phyloP scores from a whole-genome alignment of 2,113 vertebrate genomes.

The Campylomormyrus tamandua region DNA sequence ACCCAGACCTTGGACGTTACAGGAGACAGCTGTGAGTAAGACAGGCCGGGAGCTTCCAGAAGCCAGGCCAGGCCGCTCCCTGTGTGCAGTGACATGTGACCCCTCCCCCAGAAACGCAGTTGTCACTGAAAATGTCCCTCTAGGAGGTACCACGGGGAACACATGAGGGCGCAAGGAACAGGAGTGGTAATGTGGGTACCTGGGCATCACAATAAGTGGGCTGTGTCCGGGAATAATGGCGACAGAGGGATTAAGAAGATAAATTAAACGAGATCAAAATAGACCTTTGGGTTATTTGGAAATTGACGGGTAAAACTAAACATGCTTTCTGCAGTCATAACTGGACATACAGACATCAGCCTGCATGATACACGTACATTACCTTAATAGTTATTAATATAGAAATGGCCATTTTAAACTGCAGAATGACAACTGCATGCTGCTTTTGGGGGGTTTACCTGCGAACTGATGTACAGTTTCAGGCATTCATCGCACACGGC shows the following conservation, averaged over 20 bases:
- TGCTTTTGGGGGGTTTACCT: constrained; percentile 64
- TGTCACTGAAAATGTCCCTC: neutral
- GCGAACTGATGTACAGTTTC: constrained; percentile 81
- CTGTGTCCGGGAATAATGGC: neutral
- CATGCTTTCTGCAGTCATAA: neutral
- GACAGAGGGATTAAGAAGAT: neutral
- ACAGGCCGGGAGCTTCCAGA: rapidly evolving
- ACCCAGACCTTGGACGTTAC: neutral
- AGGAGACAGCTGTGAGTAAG: neutral
- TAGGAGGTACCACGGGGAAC: neutral
- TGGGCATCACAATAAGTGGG: neutral
- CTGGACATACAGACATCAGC: neutral
- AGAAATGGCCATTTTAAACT: neutral
- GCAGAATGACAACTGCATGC: neutral
- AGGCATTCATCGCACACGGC: constrained; percentile 91
- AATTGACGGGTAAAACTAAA: neutral
- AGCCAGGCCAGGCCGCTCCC: neutral
- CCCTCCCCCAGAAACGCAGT: neutral
- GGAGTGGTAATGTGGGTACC: neutral
- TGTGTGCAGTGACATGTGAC: neutral
- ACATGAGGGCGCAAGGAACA: neutral
- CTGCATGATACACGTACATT: neutral
- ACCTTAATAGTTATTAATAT: neutral
- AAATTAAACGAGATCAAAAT: neutral
- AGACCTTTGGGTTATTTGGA: neutral